Conservation (phyloP, 2,888 invertebrate species). For the Sinodicranocentrus sp. region DNA sequence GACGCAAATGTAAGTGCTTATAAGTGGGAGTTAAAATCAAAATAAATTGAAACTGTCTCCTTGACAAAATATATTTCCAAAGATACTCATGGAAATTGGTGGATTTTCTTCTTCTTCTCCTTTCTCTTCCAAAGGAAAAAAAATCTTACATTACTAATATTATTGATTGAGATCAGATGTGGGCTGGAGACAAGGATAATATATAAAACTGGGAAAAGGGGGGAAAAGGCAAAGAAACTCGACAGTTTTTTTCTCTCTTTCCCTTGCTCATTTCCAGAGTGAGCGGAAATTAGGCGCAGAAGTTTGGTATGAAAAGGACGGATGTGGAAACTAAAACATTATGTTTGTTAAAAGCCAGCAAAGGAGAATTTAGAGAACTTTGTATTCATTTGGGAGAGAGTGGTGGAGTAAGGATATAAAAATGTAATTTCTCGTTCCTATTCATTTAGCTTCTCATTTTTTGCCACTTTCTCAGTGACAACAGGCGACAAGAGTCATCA, state of each 20-base stretch:
- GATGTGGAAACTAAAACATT: conserved; percentile 66
- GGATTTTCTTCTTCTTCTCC: too few relatives aligned
- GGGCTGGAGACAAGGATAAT: conserved; percentile 21
- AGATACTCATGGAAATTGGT: too few relatives aligned
- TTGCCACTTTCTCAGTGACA: conserved; percentile 65
- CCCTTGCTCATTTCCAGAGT: not conserved
- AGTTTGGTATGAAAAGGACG: conserved; percentile 56
- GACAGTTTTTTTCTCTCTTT: not conserved
- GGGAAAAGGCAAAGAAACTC: conserved; percentile 5
- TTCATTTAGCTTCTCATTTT: conserved; percentile 66
- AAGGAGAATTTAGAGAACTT: not conserved
- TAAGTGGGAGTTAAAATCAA: too few relatives aligned
- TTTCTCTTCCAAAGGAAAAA: too few relatives aligned
- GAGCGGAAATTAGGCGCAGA: conserved; percentile 61
- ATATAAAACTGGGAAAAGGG: not conserved
- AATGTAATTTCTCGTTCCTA: conserved; percentile 39
- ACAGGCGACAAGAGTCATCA: conserved; percentile 64
- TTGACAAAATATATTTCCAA: too few relatives aligned
- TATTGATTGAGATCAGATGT: conserved; percentile 67
- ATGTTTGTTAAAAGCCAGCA: conserved; percentile 43
- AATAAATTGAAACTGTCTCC: too few relatives aligned
- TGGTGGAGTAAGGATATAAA: not conserved
- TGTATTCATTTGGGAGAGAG: conserved; percentile 21
- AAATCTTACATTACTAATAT: conserved; percentile 16
- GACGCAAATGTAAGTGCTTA: too few relatives aligned